Evolutionary conservation across 1,140 invertebrate genomes (phyloP).

Genomic region (Drosophila biarmipes): DNA sequence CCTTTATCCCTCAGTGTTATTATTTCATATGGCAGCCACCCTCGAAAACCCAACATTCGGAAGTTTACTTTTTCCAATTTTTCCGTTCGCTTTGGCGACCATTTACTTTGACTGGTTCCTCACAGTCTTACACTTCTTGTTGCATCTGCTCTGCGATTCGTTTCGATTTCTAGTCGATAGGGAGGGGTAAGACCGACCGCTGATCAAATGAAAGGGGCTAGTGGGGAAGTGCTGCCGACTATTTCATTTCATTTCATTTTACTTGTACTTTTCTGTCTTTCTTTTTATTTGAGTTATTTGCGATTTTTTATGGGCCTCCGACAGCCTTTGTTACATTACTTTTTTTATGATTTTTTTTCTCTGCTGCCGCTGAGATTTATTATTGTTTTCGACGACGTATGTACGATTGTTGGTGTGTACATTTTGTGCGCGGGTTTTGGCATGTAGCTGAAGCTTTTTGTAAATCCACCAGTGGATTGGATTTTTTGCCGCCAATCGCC

Average conservation of each 20-base stretch:
- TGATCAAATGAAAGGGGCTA: constrained; percentile 1
- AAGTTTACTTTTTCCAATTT: not conserved
- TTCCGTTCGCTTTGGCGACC: constrained; percentile 9
- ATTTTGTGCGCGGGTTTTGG: constrained; percentile 24
- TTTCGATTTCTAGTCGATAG: constrained; percentile 47
- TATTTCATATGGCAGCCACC: constrained; percentile 2
- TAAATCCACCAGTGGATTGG: constrained; percentile 66
- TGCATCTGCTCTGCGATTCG: constrained; percentile 41
- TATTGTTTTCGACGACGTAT: constrained; percentile 61
- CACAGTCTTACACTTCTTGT: constrained; percentile 29
- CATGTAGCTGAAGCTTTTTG: constrained; percentile 56
- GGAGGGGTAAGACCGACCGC: not conserved
- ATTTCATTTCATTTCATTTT: constrained; percentile 66
- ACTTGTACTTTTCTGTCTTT: constrained; percentile 46
- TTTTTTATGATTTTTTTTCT: constrained; percentile 69
- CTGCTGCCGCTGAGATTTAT: constrained; percentile 66
- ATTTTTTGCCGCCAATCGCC: constrained; percentile 49
- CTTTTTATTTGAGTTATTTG: constrained; percentile 57
- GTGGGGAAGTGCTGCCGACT: constrained; percentile 30
- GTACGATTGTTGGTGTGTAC: constrained; percentile 8
- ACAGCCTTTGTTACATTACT: constrained; percentile 66
- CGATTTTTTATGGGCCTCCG: constrained; percentile 57
- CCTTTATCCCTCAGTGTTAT: constrained; percentile 6
- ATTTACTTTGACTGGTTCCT: constrained; percentile 16
- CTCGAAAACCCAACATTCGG: not conserved